phyloP scores from a whole-genome alignment of 2,113 vertebrate species.

The Asarcornis scutulata region DNA sequence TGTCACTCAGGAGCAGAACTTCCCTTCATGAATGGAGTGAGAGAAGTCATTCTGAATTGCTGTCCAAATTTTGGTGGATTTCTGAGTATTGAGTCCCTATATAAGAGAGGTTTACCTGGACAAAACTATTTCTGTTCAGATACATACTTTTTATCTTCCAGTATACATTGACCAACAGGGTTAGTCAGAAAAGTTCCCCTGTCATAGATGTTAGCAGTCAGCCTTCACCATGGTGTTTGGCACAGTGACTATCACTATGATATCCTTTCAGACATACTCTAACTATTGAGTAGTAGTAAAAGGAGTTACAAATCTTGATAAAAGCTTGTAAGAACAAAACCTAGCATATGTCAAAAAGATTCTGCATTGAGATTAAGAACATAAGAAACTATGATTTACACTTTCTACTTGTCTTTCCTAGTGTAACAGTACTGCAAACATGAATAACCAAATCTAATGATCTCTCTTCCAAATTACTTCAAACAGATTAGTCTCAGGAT shows the following conservation, averaged over 20 bases:
- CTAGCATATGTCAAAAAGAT: not conserved
- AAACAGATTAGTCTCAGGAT: not conserved
- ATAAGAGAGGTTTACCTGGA: not conserved
- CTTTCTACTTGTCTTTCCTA: not conserved
- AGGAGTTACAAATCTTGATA: not conserved
- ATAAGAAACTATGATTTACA: not conserved
- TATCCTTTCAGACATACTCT: not conserved
- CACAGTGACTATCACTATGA: not conserved
- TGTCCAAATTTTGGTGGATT: not conserved
- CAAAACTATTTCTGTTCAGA: not conserved
- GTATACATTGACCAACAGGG: not conserved
- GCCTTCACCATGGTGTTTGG: not conserved
- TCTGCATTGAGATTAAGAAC: not conserved
- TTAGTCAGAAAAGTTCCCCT: not conserved
- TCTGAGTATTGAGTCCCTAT: not conserved
- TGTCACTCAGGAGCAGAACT: not conserved
- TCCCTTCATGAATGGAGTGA: not conserved
- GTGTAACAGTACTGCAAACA: not conserved
- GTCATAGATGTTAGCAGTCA: not conserved
- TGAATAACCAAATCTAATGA: not conserved
- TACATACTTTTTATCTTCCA: not conserved
- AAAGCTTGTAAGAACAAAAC: not conserved
- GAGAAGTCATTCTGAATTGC: not conserved
- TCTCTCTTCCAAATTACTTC: not conserved
- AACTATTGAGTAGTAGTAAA: not conserved